phyloP scores from a whole-genome alignment of 2,888 invertebrate genomes.

The Polydrusus tereticollis region DNA sequence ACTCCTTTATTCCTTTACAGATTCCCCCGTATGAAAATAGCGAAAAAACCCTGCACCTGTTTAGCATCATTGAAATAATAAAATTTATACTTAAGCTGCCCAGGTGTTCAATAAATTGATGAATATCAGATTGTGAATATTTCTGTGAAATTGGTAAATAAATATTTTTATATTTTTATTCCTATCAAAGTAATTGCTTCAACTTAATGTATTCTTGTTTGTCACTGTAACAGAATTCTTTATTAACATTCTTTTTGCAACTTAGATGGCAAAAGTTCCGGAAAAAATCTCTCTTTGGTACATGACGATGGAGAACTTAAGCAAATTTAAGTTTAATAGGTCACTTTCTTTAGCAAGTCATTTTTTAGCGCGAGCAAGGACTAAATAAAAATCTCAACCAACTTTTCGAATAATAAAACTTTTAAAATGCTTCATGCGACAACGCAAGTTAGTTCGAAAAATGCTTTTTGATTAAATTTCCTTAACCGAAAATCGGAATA shows the following conservation, averaged over 20 bases:
- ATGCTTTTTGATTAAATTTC: constrained; percentile 47
- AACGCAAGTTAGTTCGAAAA: constrained; percentile 42
- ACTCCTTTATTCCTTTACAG: no score
- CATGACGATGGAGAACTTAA: constrained; percentile 39
- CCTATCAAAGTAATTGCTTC: not conserved
- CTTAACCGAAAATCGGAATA: constrained; percentile 10
- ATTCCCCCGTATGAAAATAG: no score
- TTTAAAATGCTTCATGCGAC: constrained; percentile 45
- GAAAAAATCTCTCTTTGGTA: constrained; percentile 31
- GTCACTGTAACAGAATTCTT: constrained; percentile 1
- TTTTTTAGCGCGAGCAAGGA: constrained; percentile 42
- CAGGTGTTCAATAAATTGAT: no score
- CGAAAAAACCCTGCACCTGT: no score
- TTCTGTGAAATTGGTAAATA: no score
- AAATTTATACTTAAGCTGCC: no score
- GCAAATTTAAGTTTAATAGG: constrained; percentile 55
- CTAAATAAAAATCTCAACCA: constrained; percentile 45
- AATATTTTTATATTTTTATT: not conserved
- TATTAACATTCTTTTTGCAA: constrained; percentile 9
- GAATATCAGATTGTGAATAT: no score
- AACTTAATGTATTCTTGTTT: not conserved
- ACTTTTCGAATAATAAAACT: constrained; percentile 44
- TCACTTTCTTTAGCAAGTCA: constrained; percentile 52
- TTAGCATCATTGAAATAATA: no score
- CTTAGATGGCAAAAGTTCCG: constrained; percentile 34